Evolutionary conservation across 2,797 vertebrate species (phyloP), one percentile per base, ranked within the genome.

Genomic region (Acanthiza pusilla): DNA sequence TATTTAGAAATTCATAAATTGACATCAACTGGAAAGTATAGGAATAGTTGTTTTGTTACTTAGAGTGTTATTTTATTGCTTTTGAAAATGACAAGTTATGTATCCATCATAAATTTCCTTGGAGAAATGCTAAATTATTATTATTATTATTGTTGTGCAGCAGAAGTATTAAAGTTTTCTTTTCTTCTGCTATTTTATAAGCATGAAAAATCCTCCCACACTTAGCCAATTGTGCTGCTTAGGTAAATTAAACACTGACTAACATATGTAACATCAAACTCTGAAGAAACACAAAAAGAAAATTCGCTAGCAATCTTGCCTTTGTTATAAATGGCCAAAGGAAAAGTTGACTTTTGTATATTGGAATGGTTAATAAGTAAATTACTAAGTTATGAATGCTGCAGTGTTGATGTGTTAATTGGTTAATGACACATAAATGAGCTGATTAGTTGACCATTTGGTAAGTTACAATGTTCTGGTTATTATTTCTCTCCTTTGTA

Each of bases 201-300:
- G 79, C 26, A 82, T 94, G 87, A 53, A 88, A 36, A 89, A 93
- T 29, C 88, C 91, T 95, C 87, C 94, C 75, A 93, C 91, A 60
- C 62, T 85, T 70, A 87, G 38, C 77, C 75, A 75, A n/a, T 62
- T 76, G 45, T 76, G 66, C 73, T 89, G 76, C 88, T 92, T 82
- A 89, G 76, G 89, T 93, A 84, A 96, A 93, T 95, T 91, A 91
- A 91, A 93, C 66, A 85, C 76, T 43, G 92, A 74, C 91, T 94
- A 91, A 94, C 71, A 67, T 67, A 82, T 57, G 75, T 40, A 75
- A 73, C 73, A 91, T 88, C 89, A 95, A 93, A 91, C 60, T 79
- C 68, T 81, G 72, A 89, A 81, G 67, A 54, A 88, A 91, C 50
- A 96, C 89, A 94, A 84, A 92, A 92, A 87, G 88, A 73, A 91